These are phyloP conservation scores for Trinectes maculatus DNA, from an alignment of 2,113 vertebrate species.

Conservation along the genomic window DNA sequence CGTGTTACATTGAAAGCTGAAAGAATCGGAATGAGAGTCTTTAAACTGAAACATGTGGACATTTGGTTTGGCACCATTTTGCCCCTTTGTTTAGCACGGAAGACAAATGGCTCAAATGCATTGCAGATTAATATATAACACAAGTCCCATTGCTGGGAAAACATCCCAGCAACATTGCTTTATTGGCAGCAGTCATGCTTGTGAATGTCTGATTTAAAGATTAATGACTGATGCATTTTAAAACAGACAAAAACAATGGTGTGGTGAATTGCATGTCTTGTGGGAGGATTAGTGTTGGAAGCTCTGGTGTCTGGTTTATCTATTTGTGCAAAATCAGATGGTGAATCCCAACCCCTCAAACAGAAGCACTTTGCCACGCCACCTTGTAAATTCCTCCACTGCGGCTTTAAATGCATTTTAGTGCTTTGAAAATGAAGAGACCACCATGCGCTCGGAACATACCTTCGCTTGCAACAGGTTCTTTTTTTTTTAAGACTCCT, in stretches of 20 bases:
- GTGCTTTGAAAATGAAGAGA: slow-evolving; percentile 61
- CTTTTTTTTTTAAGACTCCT: slow-evolving; percentile 37
- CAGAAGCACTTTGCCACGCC: slow-evolving; percentile 47
- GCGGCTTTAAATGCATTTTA: slow-evolving; percentile 45
- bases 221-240: slow-evolving; percentile 43
- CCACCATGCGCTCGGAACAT: slow-evolving; percentile 72
- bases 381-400: slow-evolving; percentile 69
- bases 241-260: slow-evolving; percentile 30
- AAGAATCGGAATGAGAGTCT: slow-evolving; percentile 38
- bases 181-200: slow-evolving; percentile 45
- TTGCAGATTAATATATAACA: slow-evolving; percentile 51
- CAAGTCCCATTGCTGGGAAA: slow-evolving; percentile 49
- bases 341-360: slow-evolving; percentile 48
- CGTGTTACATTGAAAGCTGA: slow-evolving; percentile 37
- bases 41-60: slow-evolving; percentile 63
- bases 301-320: slow-evolving; percentile 18
- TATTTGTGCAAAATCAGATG: slow-evolving; percentile 38
- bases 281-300: slow-evolving; percentile 8
- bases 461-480: slow-evolving; percentile 65
- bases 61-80: slow-evolving; percentile 49
- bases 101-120: slow-evolving; percentile 57
- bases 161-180: slow-evolving; percentile 43
- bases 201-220: slow-evolving; percentile 49
- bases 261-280: slow-evolving; percentile 20
- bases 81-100: slow-evolving; percentile 56